phyloP scores from a whole-genome alignment of 2,797 vertebrate genomes.

The Cryptoblepharus egeriae region DNA sequence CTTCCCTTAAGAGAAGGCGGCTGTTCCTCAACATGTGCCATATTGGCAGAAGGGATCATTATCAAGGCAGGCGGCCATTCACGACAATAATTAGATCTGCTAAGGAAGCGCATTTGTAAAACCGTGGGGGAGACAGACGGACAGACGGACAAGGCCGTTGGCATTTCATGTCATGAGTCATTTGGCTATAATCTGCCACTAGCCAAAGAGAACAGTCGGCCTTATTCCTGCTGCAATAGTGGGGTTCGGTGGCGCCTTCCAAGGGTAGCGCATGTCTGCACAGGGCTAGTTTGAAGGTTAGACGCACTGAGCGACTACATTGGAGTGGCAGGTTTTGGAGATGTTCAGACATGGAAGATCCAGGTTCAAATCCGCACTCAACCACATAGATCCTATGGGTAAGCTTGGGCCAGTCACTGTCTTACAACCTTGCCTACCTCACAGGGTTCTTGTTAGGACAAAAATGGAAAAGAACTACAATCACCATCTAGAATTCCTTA shows the following conservation, averaged over 20 bases:
- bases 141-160: too few species aligned
- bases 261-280: too few species aligned
- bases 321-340: too few species aligned
- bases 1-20: neutral
- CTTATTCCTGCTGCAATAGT: fast-evolving
- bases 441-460: too few species aligned
- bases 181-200: neutral
- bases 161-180: neutral
- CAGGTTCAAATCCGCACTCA: too few species aligned
- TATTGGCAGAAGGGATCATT: neutral
- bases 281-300: too few species aligned
- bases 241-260: neutral
- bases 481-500: too few species aligned
- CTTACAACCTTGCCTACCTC: too few species aligned
- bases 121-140: neutral
- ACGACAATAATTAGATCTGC: neutral
- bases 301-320: neutral
- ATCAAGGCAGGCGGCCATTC: neutral
- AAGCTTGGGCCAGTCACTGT: too few species aligned
- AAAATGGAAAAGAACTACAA: too few species aligned
- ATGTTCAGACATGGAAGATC: too few species aligned
- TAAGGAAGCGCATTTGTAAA: neutral
- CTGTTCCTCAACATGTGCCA: neutral
- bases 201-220: neutral
- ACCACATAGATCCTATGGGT: too few species aligned